Evolutionary conservation across 2,113 vertebrate genomes (phyloP).

Genomic region (Dromiciops gliroides): DNA sequence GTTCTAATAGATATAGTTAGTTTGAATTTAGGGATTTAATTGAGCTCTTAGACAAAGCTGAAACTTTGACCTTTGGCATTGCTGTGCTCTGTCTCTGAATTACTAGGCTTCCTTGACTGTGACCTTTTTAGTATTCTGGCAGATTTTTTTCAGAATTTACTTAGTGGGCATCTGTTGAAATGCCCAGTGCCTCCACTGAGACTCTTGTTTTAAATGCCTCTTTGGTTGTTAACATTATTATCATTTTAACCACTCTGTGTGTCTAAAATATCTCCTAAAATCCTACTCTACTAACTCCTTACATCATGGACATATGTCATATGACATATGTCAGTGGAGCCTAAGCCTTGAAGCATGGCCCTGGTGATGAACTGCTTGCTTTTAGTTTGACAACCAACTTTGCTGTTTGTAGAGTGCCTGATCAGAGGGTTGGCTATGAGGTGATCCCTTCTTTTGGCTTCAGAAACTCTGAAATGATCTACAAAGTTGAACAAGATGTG

Average conservation of each 20-base stretch:
- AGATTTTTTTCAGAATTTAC: neutral
- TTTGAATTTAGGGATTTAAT: constrained; percentile 30
- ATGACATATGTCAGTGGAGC: neutral
- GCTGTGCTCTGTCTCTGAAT: neutral
- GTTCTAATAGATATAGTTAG: constrained; percentile 30
- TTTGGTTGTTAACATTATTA: neutral
- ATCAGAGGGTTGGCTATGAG: neutral
- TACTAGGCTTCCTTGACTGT: neutral
- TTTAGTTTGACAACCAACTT: neutral
- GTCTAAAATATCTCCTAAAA: neutral
- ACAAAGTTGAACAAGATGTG: neutral
- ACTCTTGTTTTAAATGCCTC: neutral
- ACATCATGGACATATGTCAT: too few species aligned
- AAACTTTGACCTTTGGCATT: neutral
- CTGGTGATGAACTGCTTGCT: neutral
- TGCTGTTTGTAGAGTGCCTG: neutral
- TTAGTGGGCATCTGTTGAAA: neutral
- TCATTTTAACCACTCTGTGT: neutral
- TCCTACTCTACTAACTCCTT: neutral
- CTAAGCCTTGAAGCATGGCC: neutral
- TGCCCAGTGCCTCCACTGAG: neutral
- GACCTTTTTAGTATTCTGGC: neutral
- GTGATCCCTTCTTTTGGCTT: neutral
- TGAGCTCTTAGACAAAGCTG: neutral
- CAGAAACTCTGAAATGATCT: neutral